These are phyloP conservation scores for Solea senegalensis DNA, from an alignment of 2,113 vertebrate species.

Conservation along the genomic window DNA sequence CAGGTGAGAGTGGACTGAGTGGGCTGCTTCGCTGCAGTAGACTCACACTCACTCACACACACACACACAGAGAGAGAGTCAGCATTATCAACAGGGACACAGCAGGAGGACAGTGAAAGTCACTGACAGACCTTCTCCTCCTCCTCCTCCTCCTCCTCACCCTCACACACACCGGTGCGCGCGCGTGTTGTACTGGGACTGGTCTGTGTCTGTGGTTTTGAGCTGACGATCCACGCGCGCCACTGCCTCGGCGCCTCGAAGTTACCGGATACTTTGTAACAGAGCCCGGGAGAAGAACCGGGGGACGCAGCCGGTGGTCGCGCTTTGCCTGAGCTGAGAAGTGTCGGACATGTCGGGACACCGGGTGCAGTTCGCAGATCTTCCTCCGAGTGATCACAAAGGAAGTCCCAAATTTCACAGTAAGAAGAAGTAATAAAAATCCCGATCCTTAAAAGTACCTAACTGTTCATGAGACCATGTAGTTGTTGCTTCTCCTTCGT, in stretches of 20 bases:
- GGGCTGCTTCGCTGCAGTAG: conserved; percentile 54
- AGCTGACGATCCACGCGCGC: background rate
- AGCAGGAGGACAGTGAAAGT: conserved; percentile 25
- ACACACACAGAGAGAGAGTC: conserved; percentile 6
- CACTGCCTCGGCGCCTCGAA: conserved; percentile 37
- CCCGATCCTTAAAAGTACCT: too few species aligned
- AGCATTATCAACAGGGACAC: background rate
- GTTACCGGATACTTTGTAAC: conserved; percentile 61
- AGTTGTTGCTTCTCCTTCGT: too few species aligned
- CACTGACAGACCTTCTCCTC: conserved; percentile 20
- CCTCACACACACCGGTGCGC: too few species aligned
- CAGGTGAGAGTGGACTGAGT: conserved; percentile 52
- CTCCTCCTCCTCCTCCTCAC: too few species aligned
- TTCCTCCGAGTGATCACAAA: conserved; percentile 74
- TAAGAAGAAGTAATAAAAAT: conserved; percentile 56
- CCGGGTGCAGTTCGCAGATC: conserved; percentile 84
- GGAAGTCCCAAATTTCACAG: conserved; percentile 74
- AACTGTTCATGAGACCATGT: too few species aligned
- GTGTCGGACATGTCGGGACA: conserved; percentile 79
- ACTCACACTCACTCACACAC: conserved; percentile 40
- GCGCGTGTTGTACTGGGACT: too few species aligned
- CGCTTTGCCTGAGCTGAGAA: conserved; percentile 30
- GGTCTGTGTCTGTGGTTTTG: too few species aligned
- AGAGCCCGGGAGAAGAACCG: background rate
- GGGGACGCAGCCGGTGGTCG: conserved; percentile 1